A percentile compares a stretch with the other conserved stretches of the same genome.
phyloP scores from a whole-genome alignment of 2,113 vertebrate genomes.

The Plestiodon gilberti region DNA sequence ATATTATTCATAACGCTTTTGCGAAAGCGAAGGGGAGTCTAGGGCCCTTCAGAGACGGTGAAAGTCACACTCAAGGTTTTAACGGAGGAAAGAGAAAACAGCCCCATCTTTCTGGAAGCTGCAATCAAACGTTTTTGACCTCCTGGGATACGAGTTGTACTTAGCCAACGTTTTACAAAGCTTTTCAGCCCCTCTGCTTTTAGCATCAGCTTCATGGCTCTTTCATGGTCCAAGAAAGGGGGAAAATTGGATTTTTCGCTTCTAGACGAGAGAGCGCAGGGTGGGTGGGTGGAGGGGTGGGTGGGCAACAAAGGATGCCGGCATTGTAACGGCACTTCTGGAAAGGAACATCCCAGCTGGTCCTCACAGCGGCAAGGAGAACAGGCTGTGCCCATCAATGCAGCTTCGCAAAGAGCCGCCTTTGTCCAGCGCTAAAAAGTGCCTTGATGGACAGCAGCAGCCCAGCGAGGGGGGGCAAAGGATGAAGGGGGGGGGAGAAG shows the following conservation, averaged over 20 bases:
- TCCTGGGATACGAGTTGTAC: too few species aligned
- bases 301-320: not conserved
- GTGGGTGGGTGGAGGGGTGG: too few species aligned
- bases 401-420: not conserved
- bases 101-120: not conserved
- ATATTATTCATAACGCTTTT: too few species aligned
- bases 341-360: constrained; percentile 7
- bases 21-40: too few species aligned
- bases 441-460: not conserved
- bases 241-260: not conserved
- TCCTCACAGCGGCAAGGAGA: not conserved
- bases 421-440: not conserved
- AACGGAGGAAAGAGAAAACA: not conserved
- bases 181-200: not conserved
- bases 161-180: not conserved
- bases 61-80: too few species aligned
- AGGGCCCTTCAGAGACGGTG: too few species aligned
- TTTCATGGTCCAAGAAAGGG: not conserved
- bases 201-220: not conserved
- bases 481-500: not conserved
- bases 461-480: not conserved
- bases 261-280: not conserved
- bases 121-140: too few species aligned
- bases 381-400: not conserved
- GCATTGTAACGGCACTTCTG: not conserved